Conservation (phyloP, 2,113 vertebrate genomes). For the Tragelaphus imberbis region DNA sequence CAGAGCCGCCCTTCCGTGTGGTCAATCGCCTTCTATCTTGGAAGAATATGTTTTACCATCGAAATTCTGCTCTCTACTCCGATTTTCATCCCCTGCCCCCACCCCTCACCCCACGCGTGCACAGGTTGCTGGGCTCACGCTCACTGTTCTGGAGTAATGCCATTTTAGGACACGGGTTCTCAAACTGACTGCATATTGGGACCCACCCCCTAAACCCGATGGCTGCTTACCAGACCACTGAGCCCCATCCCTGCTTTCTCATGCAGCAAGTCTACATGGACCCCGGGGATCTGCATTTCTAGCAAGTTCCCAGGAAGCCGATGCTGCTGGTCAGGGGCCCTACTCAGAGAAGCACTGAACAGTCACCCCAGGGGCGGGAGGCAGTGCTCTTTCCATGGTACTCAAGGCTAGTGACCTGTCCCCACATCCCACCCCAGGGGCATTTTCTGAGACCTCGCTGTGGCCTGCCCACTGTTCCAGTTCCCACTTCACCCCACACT, state of each 20-base stretch:
- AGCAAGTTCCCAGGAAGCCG: not conserved
- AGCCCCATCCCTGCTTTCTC: not conserved
- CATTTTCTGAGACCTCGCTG: rapidly evolving
- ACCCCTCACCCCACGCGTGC: rapidly evolving
- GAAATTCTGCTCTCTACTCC: not conserved
- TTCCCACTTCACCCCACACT: rapidly evolving
- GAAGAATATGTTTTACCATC: not conserved
- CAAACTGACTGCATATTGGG: rapidly evolving
- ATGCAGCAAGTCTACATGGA: rapidly evolving
- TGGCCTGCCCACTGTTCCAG: rapidly evolving
- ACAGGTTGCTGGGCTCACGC: not conserved
- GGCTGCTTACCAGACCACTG: rapidly evolving
- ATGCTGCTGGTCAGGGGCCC: not conserved
- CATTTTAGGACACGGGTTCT: not conserved
- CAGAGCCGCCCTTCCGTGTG: not conserved
- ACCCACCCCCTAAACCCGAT: rapidly evolving
- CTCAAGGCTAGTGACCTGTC: rapidly evolving
- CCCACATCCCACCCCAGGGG: rapidly evolving
- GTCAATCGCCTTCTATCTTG: rapidly evolving
- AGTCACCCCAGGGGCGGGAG: rapidly evolving
- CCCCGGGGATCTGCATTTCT: not conserved
- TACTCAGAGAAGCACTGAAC: rapidly evolving
- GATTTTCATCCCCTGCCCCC: not conserved
- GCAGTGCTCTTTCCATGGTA: rapidly evolving
- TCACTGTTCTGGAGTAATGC: not conserved